These are phyloP conservation scores for Eilema depressum DNA, from an alignment of 2,888 invertebrate species.

Conservation along the genomic window DNA sequence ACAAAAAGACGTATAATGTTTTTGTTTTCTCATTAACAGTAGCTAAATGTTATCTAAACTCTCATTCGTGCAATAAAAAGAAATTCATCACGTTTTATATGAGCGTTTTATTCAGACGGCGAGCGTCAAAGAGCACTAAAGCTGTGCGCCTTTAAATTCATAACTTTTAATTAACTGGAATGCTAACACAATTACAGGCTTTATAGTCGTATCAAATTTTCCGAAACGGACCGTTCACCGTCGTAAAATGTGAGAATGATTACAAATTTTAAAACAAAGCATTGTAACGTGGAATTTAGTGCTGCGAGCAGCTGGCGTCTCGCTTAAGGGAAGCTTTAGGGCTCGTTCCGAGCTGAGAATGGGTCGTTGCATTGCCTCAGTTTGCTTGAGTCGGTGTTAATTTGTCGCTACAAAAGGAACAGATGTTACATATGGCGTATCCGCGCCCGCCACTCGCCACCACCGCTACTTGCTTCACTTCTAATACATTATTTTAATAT, in stretches of 20 bases:
- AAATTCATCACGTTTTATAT: conserved; percentile 73
- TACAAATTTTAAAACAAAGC: conserved; percentile 86
- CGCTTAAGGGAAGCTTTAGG: conserved; percentile 81
- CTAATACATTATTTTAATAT: conserved; percentile 7
- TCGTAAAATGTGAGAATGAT: conserved; percentile 87
- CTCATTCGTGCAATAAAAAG: conserved; percentile 67
- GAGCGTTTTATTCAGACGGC: conserved; percentile 66
- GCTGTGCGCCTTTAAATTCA: conserved; percentile 83
- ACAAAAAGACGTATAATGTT: conserved; percentile 61
- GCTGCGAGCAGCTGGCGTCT: conserved; percentile 78
- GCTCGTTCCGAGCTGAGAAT: conserved; percentile 75
- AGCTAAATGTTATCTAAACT: conserved; percentile 67
- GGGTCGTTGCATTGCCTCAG: conserved; percentile 76
- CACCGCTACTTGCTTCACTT: conserved; percentile 20
- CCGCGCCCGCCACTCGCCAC: conserved; percentile 29
- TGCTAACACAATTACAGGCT: conserved; percentile 85
- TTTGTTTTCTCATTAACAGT: conserved; percentile 69
- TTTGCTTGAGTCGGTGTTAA: conserved; percentile 79
- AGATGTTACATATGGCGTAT: conserved; percentile 72
- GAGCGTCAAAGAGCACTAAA: conserved; percentile 75
- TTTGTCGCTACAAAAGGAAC: conserved; percentile 81
- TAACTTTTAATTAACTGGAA: conserved; percentile 86
- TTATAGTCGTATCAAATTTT: conserved; percentile 86
- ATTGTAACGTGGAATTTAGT: conserved; percentile 84
- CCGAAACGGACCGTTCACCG: conserved; percentile 84